These are phyloP conservation scores for Cephalopterus ornatus DNA, from an alignment of 2,113 vertebrate genomes.

Conservation along the genomic window DNA sequence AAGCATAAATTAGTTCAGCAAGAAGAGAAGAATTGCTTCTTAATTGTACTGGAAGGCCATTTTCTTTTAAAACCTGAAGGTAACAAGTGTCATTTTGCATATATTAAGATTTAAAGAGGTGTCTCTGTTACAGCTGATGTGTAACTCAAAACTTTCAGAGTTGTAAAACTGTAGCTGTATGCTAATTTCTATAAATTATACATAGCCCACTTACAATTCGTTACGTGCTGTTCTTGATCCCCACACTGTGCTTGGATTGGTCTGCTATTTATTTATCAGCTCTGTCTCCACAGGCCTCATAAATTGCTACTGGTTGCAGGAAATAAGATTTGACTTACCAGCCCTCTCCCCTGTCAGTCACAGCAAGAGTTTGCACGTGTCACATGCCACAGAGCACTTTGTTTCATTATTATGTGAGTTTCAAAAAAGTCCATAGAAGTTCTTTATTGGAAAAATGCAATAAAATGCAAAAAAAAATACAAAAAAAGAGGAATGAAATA, in stretches of 20 bases:
- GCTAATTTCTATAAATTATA: conserved; percentile 52
- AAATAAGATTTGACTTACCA: not conserved
- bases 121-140: conserved; percentile 5
- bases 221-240: not conserved
- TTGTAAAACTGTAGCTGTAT: conserved; percentile 55
- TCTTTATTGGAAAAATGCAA: not conserved
- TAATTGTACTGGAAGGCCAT: conserved; percentile 2
- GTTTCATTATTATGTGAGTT: not conserved
- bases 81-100: conserved; percentile 46
- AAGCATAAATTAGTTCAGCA: not conserved
- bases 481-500: not conserved
- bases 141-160: conserved; percentile 51
- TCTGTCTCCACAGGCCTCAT: not conserved
- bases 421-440: not conserved
- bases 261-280: not conserved
- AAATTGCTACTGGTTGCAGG: not conserved
- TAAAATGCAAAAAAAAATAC: too few relatives aligned
- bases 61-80: not conserved
- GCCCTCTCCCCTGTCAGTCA: not conserved
- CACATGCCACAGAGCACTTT: not conserved
- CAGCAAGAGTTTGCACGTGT: not conserved
- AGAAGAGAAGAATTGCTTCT: conserved; percentile 4
- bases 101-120: conserved; percentile 57
- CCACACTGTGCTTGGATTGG: not conserved
- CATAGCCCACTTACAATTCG: not conserved